phyloP scores from a whole-genome alignment of 2,888 invertebrate species.

The Dynastes hyllus region DNA sequence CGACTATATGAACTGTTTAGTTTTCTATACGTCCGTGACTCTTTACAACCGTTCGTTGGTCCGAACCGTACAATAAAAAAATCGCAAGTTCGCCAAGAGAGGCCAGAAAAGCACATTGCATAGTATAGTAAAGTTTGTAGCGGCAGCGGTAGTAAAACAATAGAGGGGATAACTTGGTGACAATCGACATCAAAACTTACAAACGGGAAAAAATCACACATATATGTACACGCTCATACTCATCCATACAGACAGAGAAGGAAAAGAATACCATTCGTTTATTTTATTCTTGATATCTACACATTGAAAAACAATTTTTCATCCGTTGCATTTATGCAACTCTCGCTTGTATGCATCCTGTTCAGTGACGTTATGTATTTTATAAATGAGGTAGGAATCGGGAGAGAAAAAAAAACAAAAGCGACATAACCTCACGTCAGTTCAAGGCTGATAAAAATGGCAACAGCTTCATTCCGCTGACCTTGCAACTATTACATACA shows the following conservation, averaged over 20 bases:
- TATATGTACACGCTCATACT: not conserved
- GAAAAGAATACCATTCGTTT: not conserved
- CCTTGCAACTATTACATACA: constrained; percentile 59
- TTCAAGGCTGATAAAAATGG: constrained; percentile 61
- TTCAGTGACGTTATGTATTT: constrained; percentile 19
- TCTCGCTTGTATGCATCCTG: not conserved
- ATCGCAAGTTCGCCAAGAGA: constrained; percentile 60
- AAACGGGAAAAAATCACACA: constrained; percentile 19
- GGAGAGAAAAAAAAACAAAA: constrained; percentile 45
- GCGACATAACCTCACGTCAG: constrained; percentile 54
- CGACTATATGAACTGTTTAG: constrained; percentile 43
- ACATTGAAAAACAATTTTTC: not conserved
- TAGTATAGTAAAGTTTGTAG: constrained; percentile 51
- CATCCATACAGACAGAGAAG: too few relatives aligned
- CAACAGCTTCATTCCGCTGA: constrained; percentile 60
- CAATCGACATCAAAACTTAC: constrained; percentile 57
- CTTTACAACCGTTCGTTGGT: constrained; percentile 22
- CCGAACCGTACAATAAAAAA: constrained; percentile 58
- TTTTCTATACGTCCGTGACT: constrained; percentile 18
- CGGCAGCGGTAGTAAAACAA: constrained; percentile 59
- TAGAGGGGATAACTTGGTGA: constrained; percentile 63
- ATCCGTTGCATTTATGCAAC: not conserved
- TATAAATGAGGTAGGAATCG: constrained; percentile 17
- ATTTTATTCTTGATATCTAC: not conserved
- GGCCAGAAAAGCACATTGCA: constrained; percentile 64